A percentile compares a stretch with the other conserved stretches of the same genome.
Conservation (phyloP, 1,140 invertebrate genomes). For the Trichonephila clavata region DNA sequence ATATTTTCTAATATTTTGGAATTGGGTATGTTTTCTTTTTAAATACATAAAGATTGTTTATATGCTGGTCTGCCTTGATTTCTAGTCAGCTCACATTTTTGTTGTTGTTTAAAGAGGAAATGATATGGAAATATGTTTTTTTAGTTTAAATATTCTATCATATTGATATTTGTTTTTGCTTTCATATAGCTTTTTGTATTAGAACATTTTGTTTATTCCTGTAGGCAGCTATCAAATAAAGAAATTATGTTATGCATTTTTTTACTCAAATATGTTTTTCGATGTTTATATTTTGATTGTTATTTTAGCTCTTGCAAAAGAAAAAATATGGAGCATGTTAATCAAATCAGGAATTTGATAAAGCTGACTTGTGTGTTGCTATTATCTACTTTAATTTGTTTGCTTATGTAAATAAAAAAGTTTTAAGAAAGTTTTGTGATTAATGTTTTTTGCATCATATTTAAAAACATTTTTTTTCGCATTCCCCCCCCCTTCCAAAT, state of each 20-base stretch:
- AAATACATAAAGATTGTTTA: too few species aligned
- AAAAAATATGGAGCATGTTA: conserved; percentile 29
- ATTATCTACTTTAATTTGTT: conserved; percentile 28
- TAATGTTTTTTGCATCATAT: not conserved
- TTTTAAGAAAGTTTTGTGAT: not conserved
- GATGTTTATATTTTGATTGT: not conserved
- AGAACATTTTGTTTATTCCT: not conserved
- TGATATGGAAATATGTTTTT: not conserved
- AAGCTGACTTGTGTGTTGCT: conserved; percentile 22
- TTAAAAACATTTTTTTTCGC: too few species aligned
- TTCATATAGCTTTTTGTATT: not conserved
- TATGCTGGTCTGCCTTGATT: not conserved
- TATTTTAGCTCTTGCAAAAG: conserved; percentile 19
- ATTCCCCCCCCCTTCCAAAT: too few species aligned
- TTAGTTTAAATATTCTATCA: not conserved
- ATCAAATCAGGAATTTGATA: conserved; percentile 52
- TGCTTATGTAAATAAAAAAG: conserved; percentile 46
- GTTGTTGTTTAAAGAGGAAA: not conserved
- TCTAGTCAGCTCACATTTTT: conserved; percentile 5
- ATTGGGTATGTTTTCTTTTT: too few species aligned
- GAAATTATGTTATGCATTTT: not conserved
- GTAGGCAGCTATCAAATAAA: conserved; percentile 33
- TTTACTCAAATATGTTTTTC: conserved; percentile 37
- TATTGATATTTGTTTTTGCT: conserved; percentile 6
- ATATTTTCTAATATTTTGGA: too few species aligned